Evolutionary conservation across 1,140 invertebrate genomes (phyloP).

Genomic region (Drosophila serrata): DNA sequence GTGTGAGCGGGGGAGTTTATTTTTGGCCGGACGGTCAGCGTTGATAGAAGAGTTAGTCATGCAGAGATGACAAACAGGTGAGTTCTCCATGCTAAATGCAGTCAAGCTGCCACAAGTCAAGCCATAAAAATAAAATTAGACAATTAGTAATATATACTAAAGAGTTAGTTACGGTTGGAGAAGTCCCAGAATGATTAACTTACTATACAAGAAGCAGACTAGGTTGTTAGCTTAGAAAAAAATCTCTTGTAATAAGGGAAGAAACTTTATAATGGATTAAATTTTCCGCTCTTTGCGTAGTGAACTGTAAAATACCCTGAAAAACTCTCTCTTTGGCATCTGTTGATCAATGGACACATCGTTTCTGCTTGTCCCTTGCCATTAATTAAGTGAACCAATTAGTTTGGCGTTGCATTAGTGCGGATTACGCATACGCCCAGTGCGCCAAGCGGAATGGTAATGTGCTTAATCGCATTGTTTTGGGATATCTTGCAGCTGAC

Average conservation of each 20-base stretch:
- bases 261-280: background rate
- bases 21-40: constrained; percentile 65
- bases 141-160: too few relatives aligned
- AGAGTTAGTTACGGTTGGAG: too few relatives aligned
- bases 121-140: background rate
- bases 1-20: constrained; percentile 49
- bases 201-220: too few relatives aligned
- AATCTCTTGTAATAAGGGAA: background rate
- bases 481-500: constrained; percentile 36
- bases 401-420: constrained; percentile 29
- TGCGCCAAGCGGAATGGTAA: constrained; percentile 30
- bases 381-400: constrained; percentile 56
- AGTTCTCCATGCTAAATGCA: constrained; percentile 6
- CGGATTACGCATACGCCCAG: constrained; percentile 55
- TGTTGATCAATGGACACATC: constrained; percentile 14
- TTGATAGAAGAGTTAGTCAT: constrained; percentile 60
- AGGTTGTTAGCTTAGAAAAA: too few relatives aligned
- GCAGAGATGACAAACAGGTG: constrained; percentile 32
- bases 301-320: too few relatives aligned
- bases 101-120: too few relatives aligned
- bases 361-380: background rate
- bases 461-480: constrained; percentile 54
- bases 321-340: background rate
- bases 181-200: too few relatives aligned
- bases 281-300: background rate